Evolutionary conservation across 1,140 invertebrate species (phyloP).

Genomic region (Homarus americanus): DNA sequence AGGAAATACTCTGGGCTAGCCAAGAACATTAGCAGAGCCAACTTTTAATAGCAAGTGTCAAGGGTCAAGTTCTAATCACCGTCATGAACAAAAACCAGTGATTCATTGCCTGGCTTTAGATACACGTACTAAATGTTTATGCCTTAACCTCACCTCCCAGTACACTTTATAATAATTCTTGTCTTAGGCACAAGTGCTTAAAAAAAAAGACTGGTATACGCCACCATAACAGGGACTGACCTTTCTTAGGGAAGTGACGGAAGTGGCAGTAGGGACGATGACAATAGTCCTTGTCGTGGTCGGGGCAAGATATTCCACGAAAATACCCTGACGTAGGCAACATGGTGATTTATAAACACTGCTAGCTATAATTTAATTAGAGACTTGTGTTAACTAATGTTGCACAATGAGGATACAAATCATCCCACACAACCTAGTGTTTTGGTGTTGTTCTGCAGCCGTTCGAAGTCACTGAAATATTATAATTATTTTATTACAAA

Average conservation of each 20-base stretch:
- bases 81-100: too few relatives aligned
- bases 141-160: too few relatives aligned
- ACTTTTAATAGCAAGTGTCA: too few relatives aligned
- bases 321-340: constrained; percentile 55
- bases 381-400: not conserved
- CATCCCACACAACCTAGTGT: not conserved
- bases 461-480: not conserved
- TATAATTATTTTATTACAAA: not conserved
- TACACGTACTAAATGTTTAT: too few relatives aligned
- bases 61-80: too few relatives aligned
- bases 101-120: too few relatives aligned
- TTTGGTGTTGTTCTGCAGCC: not conserved
- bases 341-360: not conserved
- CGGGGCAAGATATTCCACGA: constrained; percentile 46
- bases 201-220: too few relatives aligned
- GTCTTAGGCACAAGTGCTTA: too few relatives aligned
- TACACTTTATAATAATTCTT: too few relatives aligned
- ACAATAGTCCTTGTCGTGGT: constrained; percentile 16
- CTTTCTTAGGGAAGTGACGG: constrained; percentile 56
- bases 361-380: not conserved
- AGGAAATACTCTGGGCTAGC: too few relatives aligned
- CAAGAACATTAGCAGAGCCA: too few relatives aligned
- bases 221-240: too few relatives aligned
- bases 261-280: constrained; percentile 61
- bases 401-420: not conserved